Evolutionary conservation across 2,888 invertebrate species (phyloP), one percentile per base, ranked within the genome.

Genomic region (Synergus itoensis): DNA sequence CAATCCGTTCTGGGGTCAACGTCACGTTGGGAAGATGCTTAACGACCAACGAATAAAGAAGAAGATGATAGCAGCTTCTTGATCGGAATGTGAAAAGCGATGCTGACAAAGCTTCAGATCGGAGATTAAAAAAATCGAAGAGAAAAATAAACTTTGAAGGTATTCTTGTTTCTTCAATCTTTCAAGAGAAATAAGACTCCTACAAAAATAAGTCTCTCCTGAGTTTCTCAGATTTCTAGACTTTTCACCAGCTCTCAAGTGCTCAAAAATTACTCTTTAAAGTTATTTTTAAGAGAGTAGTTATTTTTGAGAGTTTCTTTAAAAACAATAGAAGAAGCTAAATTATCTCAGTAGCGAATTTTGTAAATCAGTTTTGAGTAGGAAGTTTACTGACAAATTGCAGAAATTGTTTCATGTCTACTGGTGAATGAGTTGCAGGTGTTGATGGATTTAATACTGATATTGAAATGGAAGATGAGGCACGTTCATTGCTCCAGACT

Each of bases 401-500:
- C 21, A 21, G 12, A 28, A 21, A 60, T 28, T 21, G 11, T 12
- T 21, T 1, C 18, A 28, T 60, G 60, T 12, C 14, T 45, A 14
- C 60, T 65, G 16, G 14, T 8, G 16, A 36, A 73, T 73, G 21
- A 73, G 36, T 11, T 53, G 36, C 14, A 21, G 48, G 48, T 53
- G 36, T 18, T 14, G 48, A 69, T 41, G 18, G n/a, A 65, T 65
- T 41, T 36, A 11, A 40, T 36, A 73, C 36, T 45, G 7, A 69
- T 28, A 45, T 41, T 41, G 53, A 28, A 14, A 21, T 14, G 21
- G 5, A 45, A 36, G 53, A 73, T 48, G 48, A 12, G 60, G 21
- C 60, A 73, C 69, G 69, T 36, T 48, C 48, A 73, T 21, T 28
- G 73, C 48, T 73, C 73, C 48, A 69, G 43, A 73, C 40, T 69